Base-by-base conservation (phyloP, 1,140 invertebrate genomes). In the Caenorhabditis inopinata region DNA sequence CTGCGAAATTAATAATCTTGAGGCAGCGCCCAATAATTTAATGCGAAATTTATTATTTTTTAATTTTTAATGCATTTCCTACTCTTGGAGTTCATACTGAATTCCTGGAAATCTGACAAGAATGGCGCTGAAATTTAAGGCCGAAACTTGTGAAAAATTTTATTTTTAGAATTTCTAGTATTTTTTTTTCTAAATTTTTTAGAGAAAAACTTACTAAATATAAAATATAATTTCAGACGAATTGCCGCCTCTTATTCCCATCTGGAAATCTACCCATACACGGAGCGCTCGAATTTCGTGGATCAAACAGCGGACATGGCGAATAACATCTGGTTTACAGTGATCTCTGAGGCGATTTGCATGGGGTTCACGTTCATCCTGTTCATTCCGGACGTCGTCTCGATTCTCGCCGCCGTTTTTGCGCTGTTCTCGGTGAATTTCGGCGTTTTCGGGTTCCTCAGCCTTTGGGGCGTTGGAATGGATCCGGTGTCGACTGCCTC, bases 401-500 rank as follows among this genome's bases (percentile, higher is more conserved):
- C 88, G 18, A 85, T 89, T 9, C 73, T 86, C 5, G 84, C 86
- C 42, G 86, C 89, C 2, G 87, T 86, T 16, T 51, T 88, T 7
- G 83, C 87, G 18, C 85, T 90, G 46, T 76, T 86, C 11, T 87
- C 86, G 74, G 88, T 90, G 16, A 84, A 84, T 74, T 46, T 84
- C 9, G 83, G 83, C 49, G 84, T 89, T 16, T 84, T 90, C 53
- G 89, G 89, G n/a, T 89, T 88, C 77, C 84, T 90, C 78, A 51
- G 83, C 14, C 77, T 87, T 27, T 89, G 89, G 85, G 85, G 83
- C 11, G 79, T 89, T 14, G 86, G 84, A 4, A 82, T 89, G 6
- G 89, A 87, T 80, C 85, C 89, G 11, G 82, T 90, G 14, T 89
- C 89, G 27, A 89, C 89, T 87, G 88, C 89, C 32, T 86, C 89